A percentile compares a stretch with the other conserved stretches of the same genome.
Conservation (phyloP, 2,888 invertebrate species). For the Panopea generosa region DNA sequence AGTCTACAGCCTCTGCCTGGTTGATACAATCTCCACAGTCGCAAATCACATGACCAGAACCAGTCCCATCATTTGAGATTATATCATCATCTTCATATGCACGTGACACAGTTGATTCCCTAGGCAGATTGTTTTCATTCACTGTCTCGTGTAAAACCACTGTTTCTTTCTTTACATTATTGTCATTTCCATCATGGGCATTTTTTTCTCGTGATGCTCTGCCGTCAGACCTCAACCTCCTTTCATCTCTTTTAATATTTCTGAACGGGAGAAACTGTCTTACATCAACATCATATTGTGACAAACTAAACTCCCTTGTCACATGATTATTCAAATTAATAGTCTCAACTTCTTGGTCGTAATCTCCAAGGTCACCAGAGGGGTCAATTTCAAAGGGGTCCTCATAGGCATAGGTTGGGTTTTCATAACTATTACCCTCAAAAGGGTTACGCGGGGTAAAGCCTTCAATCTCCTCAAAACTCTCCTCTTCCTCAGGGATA, state of each 20-base stretch:
- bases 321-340: conserved; percentile 39
- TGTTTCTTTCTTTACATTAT: background rate
- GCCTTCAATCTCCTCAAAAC: conserved; percentile 7
- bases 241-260: background rate
- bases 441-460: conserved; percentile 12
- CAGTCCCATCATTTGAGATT: conserved; percentile 23
- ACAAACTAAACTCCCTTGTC: conserved; percentile 56
- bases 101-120: background rate
- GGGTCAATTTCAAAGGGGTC: conserved; percentile 41
- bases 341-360: conserved; percentile 50
- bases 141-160: conserved; percentile 5
- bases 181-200: conserved; percentile 17
- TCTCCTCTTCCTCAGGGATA: background rate
- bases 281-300: conserved; percentile 52
- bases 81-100: background rate
- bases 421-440: conserved; percentile 9
- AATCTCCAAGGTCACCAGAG: conserved; percentile 14
- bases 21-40: conserved; percentile 56
- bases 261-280: conserved; percentile 11
- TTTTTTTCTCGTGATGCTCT: conserved; percentile 4
- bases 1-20: conserved; percentile 49
- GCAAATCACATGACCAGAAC: conserved; percentile 52
- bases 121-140: background rate
- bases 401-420: conserved; percentile 8
- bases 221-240: background rate